phyloP scores from a whole-genome alignment of 2,888 invertebrate genomes.

The Noctua janthe region DNA sequence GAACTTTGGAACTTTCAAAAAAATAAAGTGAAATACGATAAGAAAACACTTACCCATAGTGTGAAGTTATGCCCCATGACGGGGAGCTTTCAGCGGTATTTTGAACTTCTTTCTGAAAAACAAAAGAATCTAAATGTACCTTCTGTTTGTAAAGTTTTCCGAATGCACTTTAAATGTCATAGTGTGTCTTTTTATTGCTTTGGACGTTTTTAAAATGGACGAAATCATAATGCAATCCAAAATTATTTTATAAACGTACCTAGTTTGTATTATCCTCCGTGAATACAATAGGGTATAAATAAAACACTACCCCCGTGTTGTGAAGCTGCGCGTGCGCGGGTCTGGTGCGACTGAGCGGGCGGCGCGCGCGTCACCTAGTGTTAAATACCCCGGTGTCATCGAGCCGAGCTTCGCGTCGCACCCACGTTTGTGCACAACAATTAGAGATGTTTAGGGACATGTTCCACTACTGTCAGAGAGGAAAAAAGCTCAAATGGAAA shows the following conservation, averaged over 20 bases:
- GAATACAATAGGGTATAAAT: slow-evolving; percentile 53
- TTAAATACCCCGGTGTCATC: slow-evolving; percentile 87
- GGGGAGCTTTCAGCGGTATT: slow-evolving; percentile 76
- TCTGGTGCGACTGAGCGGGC: slow-evolving; percentile 84
- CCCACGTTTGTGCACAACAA: slow-evolving; percentile 79
- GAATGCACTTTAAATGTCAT: slow-evolving; percentile 2
- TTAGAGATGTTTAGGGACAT: slow-evolving; percentile 75
- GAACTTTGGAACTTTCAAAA: neutral
- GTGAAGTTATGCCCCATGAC: slow-evolving; percentile 82
- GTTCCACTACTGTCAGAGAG: slow-evolving; percentile 30
- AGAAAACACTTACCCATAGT: slow-evolving; percentile 80
- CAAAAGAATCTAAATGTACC: slow-evolving; percentile 10
- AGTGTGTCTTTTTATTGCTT: slow-evolving; percentile 1
- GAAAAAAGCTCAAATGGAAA: slow-evolving; percentile 16
- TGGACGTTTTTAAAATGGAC: neutral
- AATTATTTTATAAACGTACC: slow-evolving; percentile 57
- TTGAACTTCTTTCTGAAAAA: slow-evolving; percentile 74
- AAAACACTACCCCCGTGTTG: slow-evolving; percentile 66
- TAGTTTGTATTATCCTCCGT: slow-evolving; percentile 56
- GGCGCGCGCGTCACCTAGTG: slow-evolving; percentile 83
- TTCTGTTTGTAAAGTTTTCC: neutral
- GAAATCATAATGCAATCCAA: neutral
- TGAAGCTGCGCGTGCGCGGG: slow-evolving; percentile 79
- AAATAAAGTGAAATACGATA: neutral
- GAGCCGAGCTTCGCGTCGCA: slow-evolving; percentile 82